phyloP scores from a whole-genome alignment of 92 coral and sea anemone species.

The Phenganax stokvisi region DNA sequence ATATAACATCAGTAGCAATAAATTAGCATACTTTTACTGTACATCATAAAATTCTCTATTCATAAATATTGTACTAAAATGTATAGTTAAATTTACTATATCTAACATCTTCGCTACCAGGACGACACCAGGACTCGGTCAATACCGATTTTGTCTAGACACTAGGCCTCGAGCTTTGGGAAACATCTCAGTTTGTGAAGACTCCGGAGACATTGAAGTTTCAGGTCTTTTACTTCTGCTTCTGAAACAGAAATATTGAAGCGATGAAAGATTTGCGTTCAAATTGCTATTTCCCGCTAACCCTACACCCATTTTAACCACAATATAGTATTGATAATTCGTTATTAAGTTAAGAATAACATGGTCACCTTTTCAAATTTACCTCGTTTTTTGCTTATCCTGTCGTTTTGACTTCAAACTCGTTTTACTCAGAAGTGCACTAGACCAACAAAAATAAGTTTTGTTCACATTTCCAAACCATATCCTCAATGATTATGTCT shows the following conservation, averaged over 20 bases:
- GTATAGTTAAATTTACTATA: background rate
- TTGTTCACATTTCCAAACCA: background rate
- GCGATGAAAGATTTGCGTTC: background rate
- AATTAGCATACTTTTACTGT: slow-evolving; percentile 18
- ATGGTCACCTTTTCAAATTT: background rate
- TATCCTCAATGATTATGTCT: background rate
- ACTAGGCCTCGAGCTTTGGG: slow-evolving; percentile 96
- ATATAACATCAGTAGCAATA: background rate
- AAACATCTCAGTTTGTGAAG: slow-evolving; percentile 64
- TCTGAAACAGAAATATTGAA: slow-evolving; percentile 37
- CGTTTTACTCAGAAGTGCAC: slow-evolving; percentile 76
- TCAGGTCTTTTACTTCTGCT: slow-evolving; percentile 81
- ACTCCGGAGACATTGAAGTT: slow-evolving; percentile 60
- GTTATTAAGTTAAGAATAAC: too few species aligned
- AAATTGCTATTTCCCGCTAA: background rate
- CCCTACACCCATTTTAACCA: background rate
- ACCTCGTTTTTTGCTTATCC: slow-evolving; percentile 95
- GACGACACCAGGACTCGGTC: background rate
- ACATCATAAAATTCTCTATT: slow-evolving; percentile 10
- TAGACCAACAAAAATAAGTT: slow-evolving; percentile 25
- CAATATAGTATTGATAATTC: background rate
- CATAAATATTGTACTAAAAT: slow-evolving; percentile 5
- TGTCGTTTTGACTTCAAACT: slow-evolving; percentile 83
- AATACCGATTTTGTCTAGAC: slow-evolving; percentile 58
- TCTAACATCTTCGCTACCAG: too few species aligned